Base-by-base conservation (phyloP, 2,113 vertebrate species). In the Bambusicola thoracicus region DNA sequence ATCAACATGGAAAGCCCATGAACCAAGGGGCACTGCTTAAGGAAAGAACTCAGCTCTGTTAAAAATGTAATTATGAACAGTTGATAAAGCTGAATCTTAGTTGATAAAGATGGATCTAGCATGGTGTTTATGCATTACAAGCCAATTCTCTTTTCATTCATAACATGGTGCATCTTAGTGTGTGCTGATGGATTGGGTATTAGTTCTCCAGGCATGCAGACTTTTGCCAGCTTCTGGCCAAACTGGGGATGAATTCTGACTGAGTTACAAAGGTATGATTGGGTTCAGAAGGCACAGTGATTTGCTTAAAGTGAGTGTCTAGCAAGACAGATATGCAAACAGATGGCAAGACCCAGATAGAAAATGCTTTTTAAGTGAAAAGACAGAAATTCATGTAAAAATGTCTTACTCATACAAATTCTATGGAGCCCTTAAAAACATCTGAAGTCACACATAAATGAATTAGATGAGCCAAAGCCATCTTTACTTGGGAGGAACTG, bases 311-410 rank as follows among this genome's bases (percentile, higher is more conserved):
- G 53, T 22, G 44, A 91, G 65, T 91, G 95, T 94, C 92, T 97
- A 95, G 93, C 94, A 78, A 96, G 94, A 95, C 92, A 96, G 92
- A 92, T 93, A 88, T 91, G 91, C 87, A 96, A 93, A 94, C 92
- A 96, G 96, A 95, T 94, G 95, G 93, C 90, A 96, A 88, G 93
- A 88, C 92, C 94, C 70, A 96, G 91, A 94, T 25, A 97, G 82
- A 97, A 96, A 96, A 95, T 53, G 90, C 80, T 94, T 96, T 81
- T 91, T 86, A 93, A 94, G 87, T 68, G 80, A 94, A 97, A 95
- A 94, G 91, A 85, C 75, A 94, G 76, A 93, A 94, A 92, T 36
- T 75, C 85, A 91, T 7, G 29, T 13, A 79, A 36, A 96, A 94
- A 85, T 0, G 68, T 73, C 96, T 94, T 95, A 77, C 83, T 96